These are phyloP conservation scores for Iselma pallidipennis DNA, from an alignment of 2,888 invertebrate genomes.

Conservation along the genomic window DNA sequence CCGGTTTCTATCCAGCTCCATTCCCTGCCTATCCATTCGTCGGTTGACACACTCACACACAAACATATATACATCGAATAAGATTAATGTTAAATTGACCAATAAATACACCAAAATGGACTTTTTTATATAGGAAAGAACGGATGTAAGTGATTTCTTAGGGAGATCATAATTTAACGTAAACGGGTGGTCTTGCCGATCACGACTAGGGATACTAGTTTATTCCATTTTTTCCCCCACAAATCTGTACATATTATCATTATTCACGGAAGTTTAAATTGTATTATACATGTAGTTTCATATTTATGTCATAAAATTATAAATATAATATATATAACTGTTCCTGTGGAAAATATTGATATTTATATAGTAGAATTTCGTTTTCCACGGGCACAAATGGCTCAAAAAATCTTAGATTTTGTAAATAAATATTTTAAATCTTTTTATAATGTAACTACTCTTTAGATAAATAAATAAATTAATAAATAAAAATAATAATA, in stretches of 20 bases:
- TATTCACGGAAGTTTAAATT: no score
- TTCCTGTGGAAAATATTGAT: neutral
- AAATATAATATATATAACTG: neutral
- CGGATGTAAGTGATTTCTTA: constrained; percentile 8
- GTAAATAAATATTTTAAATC: constrained; percentile 4
- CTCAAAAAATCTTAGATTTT: constrained; percentile 1
- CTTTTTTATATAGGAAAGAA: constrained; percentile 9
- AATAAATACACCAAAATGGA: constrained; percentile 24
- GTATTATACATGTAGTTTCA: neutral
- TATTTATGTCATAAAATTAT: neutral
- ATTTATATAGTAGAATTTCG: neutral
- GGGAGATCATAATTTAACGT: neutral
- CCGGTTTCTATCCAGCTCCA: constrained; percentile 77
- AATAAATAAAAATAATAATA: constrained; percentile 6
- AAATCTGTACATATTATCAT: constrained; percentile 1
- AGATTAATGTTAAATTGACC: constrained; percentile 32
- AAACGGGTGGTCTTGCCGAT: neutral
- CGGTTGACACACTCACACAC: constrained; percentile 58
- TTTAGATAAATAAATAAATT: neutral
- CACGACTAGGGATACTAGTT: neutral
- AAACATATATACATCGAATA: constrained; percentile 19
- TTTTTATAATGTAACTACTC: neutral
- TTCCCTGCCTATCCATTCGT: constrained; percentile 78
- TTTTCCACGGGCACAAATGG: no score
- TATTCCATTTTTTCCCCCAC: neutral